A percentile compares a stretch with the other conserved stretches of the same genome.
These are phyloP conservation scores for Rhagologus leucostigma DNA, from an alignment of 2,113 vertebrate species.

Conservation along the genomic window DNA sequence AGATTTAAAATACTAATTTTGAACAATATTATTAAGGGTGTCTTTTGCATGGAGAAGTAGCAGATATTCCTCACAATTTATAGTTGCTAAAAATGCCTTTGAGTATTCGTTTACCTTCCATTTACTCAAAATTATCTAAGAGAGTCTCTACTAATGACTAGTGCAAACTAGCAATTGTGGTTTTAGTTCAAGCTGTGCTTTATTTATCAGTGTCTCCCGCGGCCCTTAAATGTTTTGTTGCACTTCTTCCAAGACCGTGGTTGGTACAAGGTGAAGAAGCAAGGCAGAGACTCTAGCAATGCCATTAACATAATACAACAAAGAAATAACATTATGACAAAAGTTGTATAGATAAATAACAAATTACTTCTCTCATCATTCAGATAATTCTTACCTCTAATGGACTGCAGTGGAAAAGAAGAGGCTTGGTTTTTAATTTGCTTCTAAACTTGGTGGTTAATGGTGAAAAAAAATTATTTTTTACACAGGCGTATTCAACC, in stretches of 20 bases:
- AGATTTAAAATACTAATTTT: background rate
- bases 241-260: background rate
- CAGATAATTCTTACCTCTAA: background rate
- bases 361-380: background rate
- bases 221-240: background rate
- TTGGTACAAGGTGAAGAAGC: background rate
- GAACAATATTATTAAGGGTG: background rate
- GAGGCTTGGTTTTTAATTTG: background rate
- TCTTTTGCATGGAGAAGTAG: background rate
- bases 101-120: background rate
- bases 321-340: background rate
- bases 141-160: background rate
- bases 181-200: background rate
- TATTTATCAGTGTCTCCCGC: background rate
- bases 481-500: background rate
- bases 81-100: background rate
- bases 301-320: background rate
- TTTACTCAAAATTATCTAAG: background rate
- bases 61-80: background rate
- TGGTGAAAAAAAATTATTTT: background rate
- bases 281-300: background rate
- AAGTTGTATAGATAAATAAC: background rate
- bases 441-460: background rate
- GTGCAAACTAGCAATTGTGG: background rate
- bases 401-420: background rate